Conservation (phyloP, 2,888 invertebrate genomes). For the Drosophila antonietae region DNA sequence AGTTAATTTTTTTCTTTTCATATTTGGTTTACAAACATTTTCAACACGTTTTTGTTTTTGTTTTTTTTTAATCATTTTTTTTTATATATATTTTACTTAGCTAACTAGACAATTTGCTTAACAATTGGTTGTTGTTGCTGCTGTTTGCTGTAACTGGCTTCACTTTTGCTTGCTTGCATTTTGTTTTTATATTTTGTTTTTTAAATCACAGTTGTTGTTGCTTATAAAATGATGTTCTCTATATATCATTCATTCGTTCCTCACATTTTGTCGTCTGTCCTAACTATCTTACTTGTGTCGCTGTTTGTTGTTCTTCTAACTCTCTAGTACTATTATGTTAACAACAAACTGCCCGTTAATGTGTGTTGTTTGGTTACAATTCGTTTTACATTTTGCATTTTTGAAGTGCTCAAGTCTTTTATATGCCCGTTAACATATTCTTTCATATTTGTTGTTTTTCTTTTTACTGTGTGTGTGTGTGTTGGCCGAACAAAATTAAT, state of each 20-base stretch:
- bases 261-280: slow-evolving; percentile 13
- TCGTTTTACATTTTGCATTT: slow-evolving; percentile 42
- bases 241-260: slow-evolving; percentile 20
- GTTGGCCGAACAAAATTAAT: slow-evolving; percentile 51
- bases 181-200: slow-evolving; percentile 31
- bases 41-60: slow-evolving; percentile 36
- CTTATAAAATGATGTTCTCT: slow-evolving; percentile 76
- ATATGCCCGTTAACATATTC: slow-evolving; percentile 33
- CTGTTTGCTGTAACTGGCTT: slow-evolving; percentile 54
- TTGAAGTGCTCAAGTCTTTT: slow-evolving; percentile 80
- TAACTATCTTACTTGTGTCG: slow-evolving; percentile 30
- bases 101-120: slow-evolving; percentile 79
- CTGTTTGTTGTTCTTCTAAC: slow-evolving; percentile 38
- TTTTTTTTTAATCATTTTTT: slow-evolving; percentile 15
- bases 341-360: slow-evolving; percentile 42
- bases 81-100: slow-evolving; percentile 62
- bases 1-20: slow-evolving; percentile 30
- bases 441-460: slow-evolving; percentile 12
- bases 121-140: slow-evolving; percentile 60
- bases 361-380: slow-evolving; percentile 10
- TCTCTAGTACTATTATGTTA: slow-evolving; percentile 15
- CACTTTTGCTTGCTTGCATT: slow-evolving; percentile 48
- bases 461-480: slow-evolving; percentile 26
- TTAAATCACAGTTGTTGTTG: slow-evolving; percentile 78
- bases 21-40: slow-evolving; percentile 59